Conservation (phyloP, 2,888 invertebrate species). For the Polyploca ridens region DNA sequence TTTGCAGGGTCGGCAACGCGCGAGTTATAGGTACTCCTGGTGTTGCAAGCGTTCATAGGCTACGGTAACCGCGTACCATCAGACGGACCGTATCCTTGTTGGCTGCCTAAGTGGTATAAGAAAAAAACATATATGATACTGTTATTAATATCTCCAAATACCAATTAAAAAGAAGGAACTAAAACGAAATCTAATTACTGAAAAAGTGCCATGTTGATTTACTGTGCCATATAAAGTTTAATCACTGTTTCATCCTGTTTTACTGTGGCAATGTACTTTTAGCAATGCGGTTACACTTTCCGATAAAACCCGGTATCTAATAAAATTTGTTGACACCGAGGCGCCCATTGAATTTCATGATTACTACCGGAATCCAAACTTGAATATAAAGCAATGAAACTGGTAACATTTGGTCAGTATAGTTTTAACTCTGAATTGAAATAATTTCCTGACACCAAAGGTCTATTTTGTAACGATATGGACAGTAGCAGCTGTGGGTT, state of each 20-base stretch:
- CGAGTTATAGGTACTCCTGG: too few species aligned
- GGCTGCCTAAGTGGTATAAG: too few species aligned
- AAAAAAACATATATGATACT: too few species aligned
- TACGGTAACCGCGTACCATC: too few species aligned
- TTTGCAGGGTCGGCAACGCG: too few species aligned
- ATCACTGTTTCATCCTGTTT: background rate
- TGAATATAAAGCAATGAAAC: background rate
- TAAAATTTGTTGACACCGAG: background rate
- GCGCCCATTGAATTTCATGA: background rate
- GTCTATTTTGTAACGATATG: background rate
- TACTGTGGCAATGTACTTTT: background rate
- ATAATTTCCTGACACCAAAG: background rate
- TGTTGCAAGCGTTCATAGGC: too few species aligned
- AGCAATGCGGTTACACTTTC: slow-evolving; percentile 2
- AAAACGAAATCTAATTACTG: too few species aligned
- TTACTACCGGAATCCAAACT: background rate
- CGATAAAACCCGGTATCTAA: background rate
- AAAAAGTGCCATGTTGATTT: background rate
- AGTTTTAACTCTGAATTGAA: background rate
- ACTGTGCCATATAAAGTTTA: background rate
- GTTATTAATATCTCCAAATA: too few species aligned
- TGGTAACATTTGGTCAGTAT: background rate
- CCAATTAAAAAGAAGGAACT: too few species aligned
- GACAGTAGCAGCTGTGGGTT: background rate
- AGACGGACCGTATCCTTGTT: too few species aligned